Evolutionary conservation across 1,140 invertebrate species (phyloP).

Genomic region (Leptinotarsa texana): DNA sequence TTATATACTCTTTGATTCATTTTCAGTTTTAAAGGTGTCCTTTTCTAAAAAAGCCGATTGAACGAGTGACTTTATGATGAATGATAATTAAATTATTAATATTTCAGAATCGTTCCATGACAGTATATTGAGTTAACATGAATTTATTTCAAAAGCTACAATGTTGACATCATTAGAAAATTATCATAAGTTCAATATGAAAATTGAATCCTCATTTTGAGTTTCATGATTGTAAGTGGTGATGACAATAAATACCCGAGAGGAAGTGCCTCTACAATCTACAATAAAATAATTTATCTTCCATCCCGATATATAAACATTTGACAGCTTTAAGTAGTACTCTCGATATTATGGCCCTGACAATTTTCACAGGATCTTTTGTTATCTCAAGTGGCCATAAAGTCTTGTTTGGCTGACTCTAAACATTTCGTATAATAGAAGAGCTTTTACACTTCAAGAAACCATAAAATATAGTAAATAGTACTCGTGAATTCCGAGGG

Average conservation of each 20-base stretch:
- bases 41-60: too few species aligned
- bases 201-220: too few species aligned
- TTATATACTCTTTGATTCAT: too few species aligned
- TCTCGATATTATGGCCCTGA: background rate
- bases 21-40: too few species aligned
- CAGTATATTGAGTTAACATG: too few species aligned
- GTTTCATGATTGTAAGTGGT: background rate
- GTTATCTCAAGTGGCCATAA: slow-evolving; percentile 7
- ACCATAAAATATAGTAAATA: slow-evolving; percentile 7
- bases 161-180: too few species aligned
- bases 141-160: too few species aligned
- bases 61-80: too few species aligned
- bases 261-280: background rate
- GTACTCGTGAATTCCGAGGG: slow-evolving; percentile 3
- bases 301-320: background rate
- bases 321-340: background rate
- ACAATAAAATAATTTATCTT: background rate
- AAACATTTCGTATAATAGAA: slow-evolving; percentile 1
- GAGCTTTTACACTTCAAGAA: background rate
- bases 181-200: too few species aligned
- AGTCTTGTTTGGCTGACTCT: background rate
- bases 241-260: background rate
- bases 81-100: too few species aligned
- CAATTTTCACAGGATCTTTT: background rate
- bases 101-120: too few species aligned